Base-by-base conservation (phyloP, 1,140 invertebrate genomes). In the Bombus pyrosoma region DNA sequence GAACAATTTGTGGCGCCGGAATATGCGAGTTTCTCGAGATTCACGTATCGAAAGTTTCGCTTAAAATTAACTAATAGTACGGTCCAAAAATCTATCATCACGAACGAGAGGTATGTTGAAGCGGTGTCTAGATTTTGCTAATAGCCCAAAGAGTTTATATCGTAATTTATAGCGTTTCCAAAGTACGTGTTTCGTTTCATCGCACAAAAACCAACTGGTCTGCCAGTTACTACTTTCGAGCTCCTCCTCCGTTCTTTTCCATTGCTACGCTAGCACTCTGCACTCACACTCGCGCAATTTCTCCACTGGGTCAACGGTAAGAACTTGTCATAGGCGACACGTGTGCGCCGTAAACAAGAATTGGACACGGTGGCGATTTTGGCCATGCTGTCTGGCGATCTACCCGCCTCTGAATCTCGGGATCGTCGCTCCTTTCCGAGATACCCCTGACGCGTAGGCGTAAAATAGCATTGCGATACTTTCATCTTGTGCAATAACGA, bases 401-500 rank as follows among this genome's bases (percentile, higher is more conserved):
- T n/a, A 53, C 47, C 1, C 47, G 47, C 47, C 47, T 53, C 47
- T 53, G 47, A 53, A 22, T 53, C 47, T 18, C 47, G 47, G 47
- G 5, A 53, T 53, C 47, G 47, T 53, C 18, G 47, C 47, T 53
- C 32, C 32, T 76, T 62, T 37, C n/a, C 2, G 43, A 53, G 81
- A 53, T 53, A 34, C 34, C 12, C 28, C 22, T 0, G 6, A 3
- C 74, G 64, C 59, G 81, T 83, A 39, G 81, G 81, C 64, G 81
- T 57, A 4, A 68, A 37, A 66, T 32, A 78, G 43, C 74, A 53
- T 34, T 15, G 74, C 62, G 74, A 78, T 83, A 78, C 81, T 77
- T 83, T 83, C 74, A 41, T 78, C 81, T 83, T 83, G 81, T 12
- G 74, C 81, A 78, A 83, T 78, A 77, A 83, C 43, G 12, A 37